Evolutionary conservation across 2,797 vertebrate genomes (phyloP).

Genomic region (Aeoliscus strigatus): DNA sequence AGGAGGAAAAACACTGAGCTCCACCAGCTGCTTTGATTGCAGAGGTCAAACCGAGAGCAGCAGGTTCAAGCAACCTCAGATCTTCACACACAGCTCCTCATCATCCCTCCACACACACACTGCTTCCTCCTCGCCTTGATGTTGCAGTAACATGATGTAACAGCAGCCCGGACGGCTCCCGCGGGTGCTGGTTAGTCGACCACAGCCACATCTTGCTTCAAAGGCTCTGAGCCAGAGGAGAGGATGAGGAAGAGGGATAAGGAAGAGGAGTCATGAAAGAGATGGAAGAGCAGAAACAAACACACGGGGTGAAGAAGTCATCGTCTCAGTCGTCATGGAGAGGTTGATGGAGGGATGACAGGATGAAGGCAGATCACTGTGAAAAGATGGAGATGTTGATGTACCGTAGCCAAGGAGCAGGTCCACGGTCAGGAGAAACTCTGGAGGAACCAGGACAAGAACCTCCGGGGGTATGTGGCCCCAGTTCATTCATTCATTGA

Average conservation of each 20-base stretch:
- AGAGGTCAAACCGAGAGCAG: constrained; percentile 54
- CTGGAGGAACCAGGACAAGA: no score
- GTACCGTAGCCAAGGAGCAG: no score
- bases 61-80: constrained; percentile 48
- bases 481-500: no score
- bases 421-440: no score
- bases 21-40: constrained; percentile 46
- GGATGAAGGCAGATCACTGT: no score
- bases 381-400: no score
- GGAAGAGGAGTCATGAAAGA: constrained; percentile 16
- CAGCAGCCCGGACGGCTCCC: constrained; percentile 35
- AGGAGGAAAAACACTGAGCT: constrained; percentile 18
- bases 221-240: constrained; percentile 23
- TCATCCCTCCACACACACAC: constrained; percentile 8
- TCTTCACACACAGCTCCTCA: constrained; percentile 36
- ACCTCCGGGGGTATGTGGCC: no score
- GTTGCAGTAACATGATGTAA: constrained; percentile 49
- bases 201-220: constrained; percentile 54
- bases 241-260: not conserved
- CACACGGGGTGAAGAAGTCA: constrained; percentile 32
- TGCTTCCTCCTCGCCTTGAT: constrained; percentile 40
- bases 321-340: constrained; percentile 7
- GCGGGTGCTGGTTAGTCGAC: constrained; percentile 43
- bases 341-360: constrained; percentile 5
- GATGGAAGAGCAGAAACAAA: constrained; percentile 10